Evolutionary conservation across 2,113 vertebrate genomes (phyloP), one percentile per base, ranked within the genome.

Genomic region (Globicephala melas): DNA sequence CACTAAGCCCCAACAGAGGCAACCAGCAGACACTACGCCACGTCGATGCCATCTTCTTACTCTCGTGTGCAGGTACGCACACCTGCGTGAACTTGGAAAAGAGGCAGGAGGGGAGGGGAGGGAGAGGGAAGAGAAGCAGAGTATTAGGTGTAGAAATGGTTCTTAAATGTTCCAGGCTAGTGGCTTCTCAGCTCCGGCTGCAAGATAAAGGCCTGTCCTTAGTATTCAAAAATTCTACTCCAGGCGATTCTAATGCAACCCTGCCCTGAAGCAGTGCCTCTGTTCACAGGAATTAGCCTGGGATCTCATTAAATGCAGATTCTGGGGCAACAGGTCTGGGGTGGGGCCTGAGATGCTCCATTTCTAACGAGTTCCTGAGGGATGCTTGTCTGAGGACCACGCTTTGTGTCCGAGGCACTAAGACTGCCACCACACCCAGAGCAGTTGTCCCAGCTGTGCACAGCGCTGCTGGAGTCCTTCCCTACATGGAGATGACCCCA

Each of bases 41-140:
- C 0, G 0, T 28, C 79, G n/a, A 5, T 0, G 47, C 23, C 31
- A 33, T 55, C 50, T 77, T 63, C 73, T 31, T 1, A 1, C 8
- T n/a, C 11, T 62, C 55, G 2, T 3, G 8, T 21, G 50, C 58
- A 89, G 26, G 53, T 36, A 20, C 26, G 36, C 60, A 15, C 15
- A 8, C 17, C 21, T 12, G 7, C 25, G 1, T 4, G 13, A 31
- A 77, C 87, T 3, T 53, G 62, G 82, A 44, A n/a, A 36, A 41
- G 26, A 33, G 79, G 55, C 31, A 15, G 25, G 36, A 26, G 4
- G 58, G 12, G 60, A 67, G 41, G 8, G 44, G 6, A 63, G 26
- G 26, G 63, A 21, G 20, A 38, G 41, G 36, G 5, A 14, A 90
- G 44, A 33, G 4, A 82, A 18, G 8, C 4, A 2, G 71, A 76